Conservation (phyloP, 2,888 invertebrate genomes). For the Eupithecia vulgata region DNA sequence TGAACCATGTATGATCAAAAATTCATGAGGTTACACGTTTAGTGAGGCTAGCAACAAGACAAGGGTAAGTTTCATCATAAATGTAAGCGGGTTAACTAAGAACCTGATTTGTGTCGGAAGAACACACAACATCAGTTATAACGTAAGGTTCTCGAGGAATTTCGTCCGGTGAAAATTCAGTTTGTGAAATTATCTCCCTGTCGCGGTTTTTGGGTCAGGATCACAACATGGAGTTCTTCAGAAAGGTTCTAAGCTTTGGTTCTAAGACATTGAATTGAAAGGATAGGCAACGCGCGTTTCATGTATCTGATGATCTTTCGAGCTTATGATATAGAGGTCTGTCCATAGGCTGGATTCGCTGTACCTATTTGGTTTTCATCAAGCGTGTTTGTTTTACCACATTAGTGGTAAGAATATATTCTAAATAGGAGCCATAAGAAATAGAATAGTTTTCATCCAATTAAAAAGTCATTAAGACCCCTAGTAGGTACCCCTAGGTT, state of each 20-base stretch:
- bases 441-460: background rate
- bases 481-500: too few relatives aligned
- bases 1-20: conserved; percentile 1
- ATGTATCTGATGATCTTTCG: background rate
- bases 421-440: background rate
- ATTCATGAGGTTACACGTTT: background rate
- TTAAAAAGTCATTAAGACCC: too few relatives aligned
- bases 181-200: background rate
- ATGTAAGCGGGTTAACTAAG: too few relatives aligned
- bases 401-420: background rate
- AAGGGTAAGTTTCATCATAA: too few relatives aligned
- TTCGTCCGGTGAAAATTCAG: background rate
- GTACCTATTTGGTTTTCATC: background rate
- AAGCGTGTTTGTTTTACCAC: background rate
- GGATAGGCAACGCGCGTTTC: background rate
- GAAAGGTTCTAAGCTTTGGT: too few relatives aligned
- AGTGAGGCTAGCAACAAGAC: background rate
- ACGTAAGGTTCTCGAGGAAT: background rate
- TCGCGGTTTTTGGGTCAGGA: background rate
- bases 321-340: background rate
- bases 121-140: too few relatives aligned
- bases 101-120: too few relatives aligned
- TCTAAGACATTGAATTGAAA: too few relatives aligned
- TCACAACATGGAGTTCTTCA: background rate
- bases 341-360: background rate